Evolutionary conservation across 2,888 invertebrate species (phyloP).

Genomic region (Andrena marginata): DNA sequence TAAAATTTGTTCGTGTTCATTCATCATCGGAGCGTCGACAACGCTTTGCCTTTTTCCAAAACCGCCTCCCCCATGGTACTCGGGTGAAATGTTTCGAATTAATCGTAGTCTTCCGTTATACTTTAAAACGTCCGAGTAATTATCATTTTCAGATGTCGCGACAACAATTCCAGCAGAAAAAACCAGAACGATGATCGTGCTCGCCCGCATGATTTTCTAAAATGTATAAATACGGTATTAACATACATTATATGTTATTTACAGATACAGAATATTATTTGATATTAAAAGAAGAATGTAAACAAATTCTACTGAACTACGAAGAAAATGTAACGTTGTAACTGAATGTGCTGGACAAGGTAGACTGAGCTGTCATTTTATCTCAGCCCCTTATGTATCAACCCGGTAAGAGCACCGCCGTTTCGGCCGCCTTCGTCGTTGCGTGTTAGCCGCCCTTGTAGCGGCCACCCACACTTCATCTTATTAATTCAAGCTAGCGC

Average conservation of each 20-base stretch:
- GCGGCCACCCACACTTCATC: constrained; percentile 22
- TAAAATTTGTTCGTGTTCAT: constrained; percentile 70
- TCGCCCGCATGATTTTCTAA: constrained; percentile 74
- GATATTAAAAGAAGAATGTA: too few species aligned
- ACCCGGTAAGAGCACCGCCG: constrained; percentile 63
- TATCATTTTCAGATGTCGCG: constrained; percentile 68
- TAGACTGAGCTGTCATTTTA: constrained; percentile 49
- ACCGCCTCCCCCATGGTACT: constrained; percentile 39
- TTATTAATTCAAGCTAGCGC: constrained; percentile 11
- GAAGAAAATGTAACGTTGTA: constrained; percentile 15
- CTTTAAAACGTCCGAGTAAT: constrained; percentile 71
- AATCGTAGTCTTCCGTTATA: constrained; percentile 60
- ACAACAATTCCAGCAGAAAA: constrained; percentile 70
- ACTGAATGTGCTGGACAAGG: constrained; percentile 26
- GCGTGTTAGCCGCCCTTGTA: constrained; percentile 29
- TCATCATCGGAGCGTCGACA: constrained; percentile 54
- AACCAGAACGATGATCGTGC: constrained; percentile 71
- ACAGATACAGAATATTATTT: too few species aligned
- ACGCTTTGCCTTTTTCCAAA: constrained; percentile 74
- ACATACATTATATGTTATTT: too few species aligned
- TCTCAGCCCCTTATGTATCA: constrained; percentile 75
- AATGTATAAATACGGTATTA: constrained; percentile 15
- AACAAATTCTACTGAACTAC: background rate
- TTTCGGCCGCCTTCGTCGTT: constrained; percentile 53
- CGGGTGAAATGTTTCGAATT: constrained; percentile 74